A percentile compares a stretch with the other conserved stretches of the same genome.
Conservation (phyloP, 2,113 vertebrate genomes). For the Puntigrus tetrazona region DNA sequence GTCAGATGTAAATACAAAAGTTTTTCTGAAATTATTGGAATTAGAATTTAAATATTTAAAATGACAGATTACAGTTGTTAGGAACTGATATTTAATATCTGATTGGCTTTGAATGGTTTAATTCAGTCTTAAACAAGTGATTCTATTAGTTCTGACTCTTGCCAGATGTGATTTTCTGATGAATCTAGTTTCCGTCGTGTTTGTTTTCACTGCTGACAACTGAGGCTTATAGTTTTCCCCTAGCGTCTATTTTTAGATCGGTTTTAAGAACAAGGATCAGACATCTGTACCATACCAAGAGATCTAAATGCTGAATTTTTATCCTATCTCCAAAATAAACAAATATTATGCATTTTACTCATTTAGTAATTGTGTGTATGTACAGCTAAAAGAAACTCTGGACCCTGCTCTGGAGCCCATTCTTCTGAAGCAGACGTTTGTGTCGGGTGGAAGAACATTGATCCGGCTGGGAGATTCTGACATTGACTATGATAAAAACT, state of each 20-base stretch:
- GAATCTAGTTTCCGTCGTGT: constrained; percentile 17
- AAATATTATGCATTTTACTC: neutral
- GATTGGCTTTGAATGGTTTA: constrained; percentile 2
- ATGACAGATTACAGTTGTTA: neutral
- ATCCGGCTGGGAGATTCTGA: constrained; percentile 87
- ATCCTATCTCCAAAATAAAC: neutral
- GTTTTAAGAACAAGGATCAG: neutral
- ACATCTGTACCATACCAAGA: neutral
- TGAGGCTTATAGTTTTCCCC: neutral
- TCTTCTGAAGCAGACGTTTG: constrained; percentile 84
- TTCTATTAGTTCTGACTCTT: constrained; percentile 27
- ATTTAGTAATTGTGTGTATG: constrained; percentile 39
- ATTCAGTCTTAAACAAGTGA: neutral
- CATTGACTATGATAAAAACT: constrained; percentile 85
- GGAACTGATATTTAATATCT: neutral
- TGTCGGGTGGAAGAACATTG: constrained; percentile 78
- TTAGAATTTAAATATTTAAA: neutral
- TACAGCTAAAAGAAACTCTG: constrained; percentile 81
- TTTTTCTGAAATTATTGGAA: neutral
- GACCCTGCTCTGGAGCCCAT: constrained; percentile 85
- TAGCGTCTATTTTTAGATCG: neutral
- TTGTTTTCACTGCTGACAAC: constrained; percentile 16
- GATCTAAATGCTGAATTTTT: neutral
- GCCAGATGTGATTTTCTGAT: constrained; percentile 7
- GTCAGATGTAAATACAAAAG: neutral